phyloP scores from a whole-genome alignment of 2,888 invertebrate species.

The Clusia tigrina region DNA sequence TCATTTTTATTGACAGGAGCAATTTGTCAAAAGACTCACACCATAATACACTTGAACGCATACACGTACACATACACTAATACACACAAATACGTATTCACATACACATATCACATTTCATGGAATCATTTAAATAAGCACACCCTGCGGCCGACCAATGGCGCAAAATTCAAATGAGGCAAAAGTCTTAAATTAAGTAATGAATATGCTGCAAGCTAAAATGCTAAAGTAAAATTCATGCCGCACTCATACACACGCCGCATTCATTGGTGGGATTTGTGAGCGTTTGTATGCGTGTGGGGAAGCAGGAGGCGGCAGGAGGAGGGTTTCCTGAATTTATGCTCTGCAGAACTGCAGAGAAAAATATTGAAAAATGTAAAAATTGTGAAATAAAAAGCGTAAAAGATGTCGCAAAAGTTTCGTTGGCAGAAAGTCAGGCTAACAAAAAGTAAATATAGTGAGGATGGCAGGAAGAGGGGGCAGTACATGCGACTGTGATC shows the following conservation, averaged over 20 bases:
- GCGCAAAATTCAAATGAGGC: neutral
- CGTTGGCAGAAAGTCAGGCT: no score
- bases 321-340: no score
- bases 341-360: neutral
- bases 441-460: no score
- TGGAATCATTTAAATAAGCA: neutral
- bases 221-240: neutral
- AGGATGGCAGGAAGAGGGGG: no score
- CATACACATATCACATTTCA: neutral
- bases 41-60: neutral
- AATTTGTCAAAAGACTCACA: neutral
- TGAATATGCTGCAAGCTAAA: constrained; percentile 28
- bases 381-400: neutral
- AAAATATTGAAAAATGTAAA: constrained; percentile 5
- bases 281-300: neutral
- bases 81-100: no score
- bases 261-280: no score
- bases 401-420: no score
- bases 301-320: no score
- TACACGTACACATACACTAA: neutral
- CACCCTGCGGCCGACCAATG: neutral
- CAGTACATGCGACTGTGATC: no score
- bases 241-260: neutral
- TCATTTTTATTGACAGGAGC: no score
- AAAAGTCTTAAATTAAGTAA: constrained; percentile 33